Evolutionary conservation across 2,888 invertebrate genomes (phyloP).

Genomic region (Tetrapedia diversipes): DNA sequence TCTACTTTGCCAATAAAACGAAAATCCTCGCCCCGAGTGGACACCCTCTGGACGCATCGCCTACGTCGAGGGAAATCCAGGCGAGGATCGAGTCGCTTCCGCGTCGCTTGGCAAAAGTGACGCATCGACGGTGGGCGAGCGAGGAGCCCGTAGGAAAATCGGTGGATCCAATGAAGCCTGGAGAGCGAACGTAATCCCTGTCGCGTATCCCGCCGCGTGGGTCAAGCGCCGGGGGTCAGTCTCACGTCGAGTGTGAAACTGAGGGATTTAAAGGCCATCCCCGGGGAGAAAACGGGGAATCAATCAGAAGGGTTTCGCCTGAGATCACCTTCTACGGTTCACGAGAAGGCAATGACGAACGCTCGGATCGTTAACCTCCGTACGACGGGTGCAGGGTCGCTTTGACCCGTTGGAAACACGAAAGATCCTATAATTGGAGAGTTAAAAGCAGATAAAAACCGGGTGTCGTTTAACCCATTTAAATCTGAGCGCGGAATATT

Average conservation of each 20-base stretch:
- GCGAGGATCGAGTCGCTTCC: slow-evolving; percentile 36
- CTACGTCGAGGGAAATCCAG: background rate
- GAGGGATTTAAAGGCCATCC: slow-evolving; percentile 70
- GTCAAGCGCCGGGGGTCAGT: slow-evolving; percentile 75
- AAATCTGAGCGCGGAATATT: no score
- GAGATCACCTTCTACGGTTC: background rate
- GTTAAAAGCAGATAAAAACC: no score
- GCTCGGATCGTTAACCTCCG: no score
- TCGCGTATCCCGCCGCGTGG: slow-evolving; percentile 65
- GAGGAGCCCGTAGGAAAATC: slow-evolving; percentile 34
- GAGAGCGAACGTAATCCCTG: slow-evolving; percentile 57
- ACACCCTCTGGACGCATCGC: background rate
- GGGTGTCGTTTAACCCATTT: no score
- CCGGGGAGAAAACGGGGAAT: slow-evolving; percentile 72
- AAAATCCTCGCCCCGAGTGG: background rate
- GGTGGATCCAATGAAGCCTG: slow-evolving; percentile 3
- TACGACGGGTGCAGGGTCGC: no score
- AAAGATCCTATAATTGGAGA: no score
- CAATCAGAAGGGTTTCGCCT: slow-evolving; percentile 72
- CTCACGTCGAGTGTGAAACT: slow-evolving; percentile 81
- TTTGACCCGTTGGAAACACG: no score
- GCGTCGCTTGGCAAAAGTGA: slow-evolving; percentile 49
- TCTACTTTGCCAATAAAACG: background rate
- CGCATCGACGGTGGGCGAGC: slow-evolving; percentile 44
- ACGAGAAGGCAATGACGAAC: no score